Conservation (phyloP, 1,140 invertebrate species). For the Coptotermes formosanus region DNA sequence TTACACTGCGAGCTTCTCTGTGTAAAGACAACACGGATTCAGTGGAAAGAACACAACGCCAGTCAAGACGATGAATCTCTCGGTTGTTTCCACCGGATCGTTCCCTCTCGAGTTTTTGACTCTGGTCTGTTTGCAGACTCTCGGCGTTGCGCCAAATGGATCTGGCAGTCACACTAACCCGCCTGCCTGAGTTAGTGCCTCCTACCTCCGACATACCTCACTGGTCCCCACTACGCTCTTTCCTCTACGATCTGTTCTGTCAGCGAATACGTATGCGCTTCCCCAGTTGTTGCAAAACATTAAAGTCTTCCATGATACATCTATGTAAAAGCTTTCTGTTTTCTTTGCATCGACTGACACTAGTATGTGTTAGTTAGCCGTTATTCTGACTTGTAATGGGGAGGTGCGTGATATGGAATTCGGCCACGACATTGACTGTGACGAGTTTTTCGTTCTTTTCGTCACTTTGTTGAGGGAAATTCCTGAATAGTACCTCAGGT, state of each 20-base stretch:
- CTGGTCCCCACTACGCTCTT: not conserved
- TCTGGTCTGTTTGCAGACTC: not conserved
- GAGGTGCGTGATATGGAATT: too few relatives aligned
- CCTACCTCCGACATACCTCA: not conserved
- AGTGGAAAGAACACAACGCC: not conserved
- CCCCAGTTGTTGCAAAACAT: not conserved
- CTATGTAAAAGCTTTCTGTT: too few relatives aligned
- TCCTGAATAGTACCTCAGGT: too few relatives aligned
- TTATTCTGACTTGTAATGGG: too few relatives aligned
- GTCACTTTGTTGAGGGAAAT: too few relatives aligned
- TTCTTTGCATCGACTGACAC: too few relatives aligned
- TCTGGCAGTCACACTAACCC: not conserved
- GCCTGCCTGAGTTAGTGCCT: not conserved
- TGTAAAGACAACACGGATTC: not conserved
- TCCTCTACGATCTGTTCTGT: not conserved
- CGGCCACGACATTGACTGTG: too few relatives aligned
- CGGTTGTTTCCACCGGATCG: not conserved
- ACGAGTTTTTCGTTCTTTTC: too few relatives aligned
- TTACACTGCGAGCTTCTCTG: not conserved
- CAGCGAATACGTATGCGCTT: not conserved
- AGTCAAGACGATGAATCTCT: not conserved
- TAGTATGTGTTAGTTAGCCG: too few relatives aligned
- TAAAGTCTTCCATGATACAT: too few relatives aligned
- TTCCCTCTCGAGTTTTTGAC: not conserved
- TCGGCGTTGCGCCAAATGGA: not conserved